Conservation (phyloP, 2,113 vertebrate genomes). For the Rattus rattus region DNA sequence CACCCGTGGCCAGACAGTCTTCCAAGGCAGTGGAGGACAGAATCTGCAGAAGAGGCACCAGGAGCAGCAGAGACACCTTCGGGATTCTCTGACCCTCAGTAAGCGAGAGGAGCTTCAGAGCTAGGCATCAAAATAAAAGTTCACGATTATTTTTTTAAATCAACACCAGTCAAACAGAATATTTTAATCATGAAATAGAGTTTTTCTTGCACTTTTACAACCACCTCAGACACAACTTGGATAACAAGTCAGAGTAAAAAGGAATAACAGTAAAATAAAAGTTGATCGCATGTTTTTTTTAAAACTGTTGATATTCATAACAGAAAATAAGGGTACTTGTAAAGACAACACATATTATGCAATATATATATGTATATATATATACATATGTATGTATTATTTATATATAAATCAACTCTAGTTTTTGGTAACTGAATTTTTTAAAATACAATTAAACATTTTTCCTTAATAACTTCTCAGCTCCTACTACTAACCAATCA, state of each 20-base stretch:
- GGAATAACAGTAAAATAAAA: background rate
- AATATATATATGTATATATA: background rate
- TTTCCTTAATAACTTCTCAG: background rate
- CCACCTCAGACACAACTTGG: background rate
- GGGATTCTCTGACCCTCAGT: constrained; percentile 80
- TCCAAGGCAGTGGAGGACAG: constrained; percentile 89
- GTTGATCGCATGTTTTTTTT: background rate
- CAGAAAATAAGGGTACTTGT: background rate
- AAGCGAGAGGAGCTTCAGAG: constrained; percentile 87
- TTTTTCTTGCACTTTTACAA: constrained; percentile 18
- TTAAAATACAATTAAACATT: background rate
- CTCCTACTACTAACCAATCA: background rate
- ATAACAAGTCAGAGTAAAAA: constrained; percentile 1
- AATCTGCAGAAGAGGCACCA: constrained; percentile 94
- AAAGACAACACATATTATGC: background rate
- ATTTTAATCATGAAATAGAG: background rate
- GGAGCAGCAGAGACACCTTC: constrained; percentile 85
- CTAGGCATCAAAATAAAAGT: constrained; percentile 83
- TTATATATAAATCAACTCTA: background rate
- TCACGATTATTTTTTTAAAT: constrained; percentile 13
- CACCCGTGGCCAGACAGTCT: constrained; percentile 86
- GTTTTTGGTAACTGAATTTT: background rate
- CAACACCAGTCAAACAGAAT: constrained; percentile 22
- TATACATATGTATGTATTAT: background rate
- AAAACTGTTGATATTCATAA: background rate